A percentile compares a stretch with the other conserved stretches of the same genome.
These are phyloP conservation scores for Babyrousa celebensis DNA, from an alignment of 2,797 vertebrate species.

Conservation along the genomic window DNA sequence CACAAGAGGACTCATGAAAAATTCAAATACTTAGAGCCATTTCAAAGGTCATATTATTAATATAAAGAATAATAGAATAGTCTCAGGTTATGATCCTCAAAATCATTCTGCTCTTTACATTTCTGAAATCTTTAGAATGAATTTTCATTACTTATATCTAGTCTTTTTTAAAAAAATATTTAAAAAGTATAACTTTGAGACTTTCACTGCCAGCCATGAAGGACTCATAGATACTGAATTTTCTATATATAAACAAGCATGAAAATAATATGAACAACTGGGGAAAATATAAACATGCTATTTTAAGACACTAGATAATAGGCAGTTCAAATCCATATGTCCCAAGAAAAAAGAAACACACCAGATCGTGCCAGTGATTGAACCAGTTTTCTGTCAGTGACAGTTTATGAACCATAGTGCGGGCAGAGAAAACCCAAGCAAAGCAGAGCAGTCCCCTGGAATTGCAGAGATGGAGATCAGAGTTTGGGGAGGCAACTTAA, in stretches of 20 bases:
- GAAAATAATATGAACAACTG: background rate
- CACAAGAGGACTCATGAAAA: background rate
- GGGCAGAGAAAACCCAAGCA: background rate
- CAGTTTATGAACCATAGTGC: background rate
- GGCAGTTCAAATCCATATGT: background rate
- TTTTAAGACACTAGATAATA: conserved; percentile 21
- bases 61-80: background rate
- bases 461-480: background rate
- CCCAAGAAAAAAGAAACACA: background rate
- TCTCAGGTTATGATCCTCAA: background rate
- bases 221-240: background rate
- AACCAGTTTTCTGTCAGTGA: background rate
- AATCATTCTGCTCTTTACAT: conserved; percentile 2
- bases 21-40: background rate
- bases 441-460: background rate
- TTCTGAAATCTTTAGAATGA: conserved; percentile 1
- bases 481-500: background rate
- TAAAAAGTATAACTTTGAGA: background rate
- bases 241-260: background rate
- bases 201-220: background rate
- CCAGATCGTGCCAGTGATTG: background rate
- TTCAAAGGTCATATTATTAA: conserved; percentile 40
- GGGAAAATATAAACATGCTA: background rate
- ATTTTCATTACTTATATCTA: background rate
- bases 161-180: background rate